Evolutionary conservation across 1,140 invertebrate genomes (phyloP).

Genomic region (Pachypeltis micranthus): DNA sequence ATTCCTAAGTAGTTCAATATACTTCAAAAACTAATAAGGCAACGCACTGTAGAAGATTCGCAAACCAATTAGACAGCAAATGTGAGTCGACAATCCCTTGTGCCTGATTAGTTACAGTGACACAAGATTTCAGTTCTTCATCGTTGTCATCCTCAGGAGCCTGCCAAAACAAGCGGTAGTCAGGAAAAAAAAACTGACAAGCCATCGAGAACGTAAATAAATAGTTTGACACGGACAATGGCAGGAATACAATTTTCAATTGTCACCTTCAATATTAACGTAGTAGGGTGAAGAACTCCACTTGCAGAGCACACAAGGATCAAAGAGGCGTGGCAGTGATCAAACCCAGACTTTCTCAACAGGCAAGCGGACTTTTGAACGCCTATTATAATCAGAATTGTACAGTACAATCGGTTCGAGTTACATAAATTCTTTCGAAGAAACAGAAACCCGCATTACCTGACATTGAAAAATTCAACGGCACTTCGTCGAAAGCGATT

Average conservation of each 20-base stretch:
- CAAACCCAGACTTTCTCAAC: slow-evolving; percentile 17
- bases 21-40: too few species aligned
- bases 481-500: slow-evolving; percentile 19
- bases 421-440: too few species aligned
- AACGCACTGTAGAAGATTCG: too few species aligned
- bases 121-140: neutral
- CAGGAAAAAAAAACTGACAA: too few species aligned
- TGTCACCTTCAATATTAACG: slow-evolving; percentile 14
- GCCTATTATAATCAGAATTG: neutral
- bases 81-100: neutral
- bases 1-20: too few species aligned
- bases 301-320: slow-evolving; percentile 9
- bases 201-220: too few species aligned
- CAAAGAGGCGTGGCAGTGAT: slow-evolving; percentile 17
- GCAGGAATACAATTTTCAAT: too few species aligned
- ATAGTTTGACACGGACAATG: too few species aligned
- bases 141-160: neutral
- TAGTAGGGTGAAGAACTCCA: slow-evolving; percentile 7
- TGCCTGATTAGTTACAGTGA: neutral
- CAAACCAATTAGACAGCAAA: neutral
- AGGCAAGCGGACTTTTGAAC: neutral
- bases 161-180: too few species aligned
- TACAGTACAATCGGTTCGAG: neutral
- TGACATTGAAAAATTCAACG: slow-evolving; percentile 15
- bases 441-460: too few species aligned